phyloP scores from a whole-genome alignment of 2,888 invertebrate species.

The Muschampia plurimacula region DNA sequence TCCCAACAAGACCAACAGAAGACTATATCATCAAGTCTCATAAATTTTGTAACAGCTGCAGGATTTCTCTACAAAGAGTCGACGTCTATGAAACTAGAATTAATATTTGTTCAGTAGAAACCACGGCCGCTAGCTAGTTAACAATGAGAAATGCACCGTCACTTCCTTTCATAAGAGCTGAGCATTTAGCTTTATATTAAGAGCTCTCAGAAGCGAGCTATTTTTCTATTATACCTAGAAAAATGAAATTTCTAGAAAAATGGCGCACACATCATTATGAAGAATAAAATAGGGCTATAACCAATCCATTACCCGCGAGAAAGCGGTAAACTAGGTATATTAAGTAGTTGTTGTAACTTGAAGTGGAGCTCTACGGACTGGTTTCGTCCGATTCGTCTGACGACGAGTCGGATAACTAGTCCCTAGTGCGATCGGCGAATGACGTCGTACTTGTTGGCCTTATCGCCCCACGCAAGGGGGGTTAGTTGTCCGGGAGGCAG shows the following conservation, averaged over 20 bases:
- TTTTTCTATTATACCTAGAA: constrained; percentile 5
- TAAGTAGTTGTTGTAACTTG: too few species aligned
- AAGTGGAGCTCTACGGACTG: too few species aligned
- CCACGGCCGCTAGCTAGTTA: neutral
- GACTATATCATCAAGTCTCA: neutral
- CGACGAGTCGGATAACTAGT: too few species aligned
- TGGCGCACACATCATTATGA: neutral
- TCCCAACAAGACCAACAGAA: neutral
- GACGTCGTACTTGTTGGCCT: too few species aligned
- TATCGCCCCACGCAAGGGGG: too few species aligned
- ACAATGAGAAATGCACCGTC: constrained; percentile 10
- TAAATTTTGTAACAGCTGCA: neutral
- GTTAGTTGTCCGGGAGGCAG: too few species aligned
- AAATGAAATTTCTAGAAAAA: neutral
- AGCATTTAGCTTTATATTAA: neutral
- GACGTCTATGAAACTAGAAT: neutral
- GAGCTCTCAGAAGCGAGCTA: neutral
- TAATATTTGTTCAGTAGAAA: neutral
- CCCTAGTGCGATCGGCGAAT: too few species aligned
- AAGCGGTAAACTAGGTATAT: too few species aligned
- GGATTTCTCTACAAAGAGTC: neutral
- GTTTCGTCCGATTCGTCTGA: too few species aligned
- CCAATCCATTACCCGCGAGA: neutral
- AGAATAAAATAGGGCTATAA: neutral
- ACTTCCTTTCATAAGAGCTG: constrained; percentile 5